Base-by-base conservation (phyloP, 2,113 vertebrate genomes). In the Elephantulus edwardii region DNA sequence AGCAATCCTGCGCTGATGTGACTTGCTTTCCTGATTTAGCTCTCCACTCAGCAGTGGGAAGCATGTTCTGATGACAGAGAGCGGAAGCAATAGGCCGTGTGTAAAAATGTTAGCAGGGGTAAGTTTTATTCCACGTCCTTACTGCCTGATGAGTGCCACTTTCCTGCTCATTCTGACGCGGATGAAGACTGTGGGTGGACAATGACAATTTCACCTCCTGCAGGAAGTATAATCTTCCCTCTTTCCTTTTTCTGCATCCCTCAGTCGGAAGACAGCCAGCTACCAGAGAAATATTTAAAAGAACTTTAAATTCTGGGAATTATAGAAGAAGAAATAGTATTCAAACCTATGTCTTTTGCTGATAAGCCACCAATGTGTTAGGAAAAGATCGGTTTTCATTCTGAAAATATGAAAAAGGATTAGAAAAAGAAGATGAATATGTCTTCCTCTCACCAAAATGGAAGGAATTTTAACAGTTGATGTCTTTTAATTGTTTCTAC, bases 281-380 rank as follows among this genome's bases (percentile, higher is more conserved):
- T 72, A 52, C 20, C 44, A 60, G 35, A n/a, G 83, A 90, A 74
- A 20, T 44, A 9, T 88, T 64, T 91, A 38, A 81, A 78, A 79
- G 14, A 56, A 8, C 0, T 28, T 71, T 8, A 54, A 58, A 71
- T 79, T 83, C 33, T 72, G 24, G 19, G 3, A 26, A 77, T 50
- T 44, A 1, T 10, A 28, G 4, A 94, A 71, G 4, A 33, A 42
- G 17, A 54, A 76, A 50, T 35, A 60, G 13, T 76, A 46, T 24
- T 13, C 4, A 48, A 2, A 28, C 33, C 6, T n/a, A n/a, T n/a
- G n/a, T n/a, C n/a, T 40, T 88, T 28, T 60, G 2, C 33, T 35
- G 9, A 64, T 8, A 87, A 68, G 68, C 79, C 52, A 46, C 38
- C 38, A 48, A 42, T 60, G 33, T 74, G 56, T 20, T n/a, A 1